Evolutionary conservation across 2,888 invertebrate species (phyloP).

Genomic region (Eupithecia abbreviata): DNA sequence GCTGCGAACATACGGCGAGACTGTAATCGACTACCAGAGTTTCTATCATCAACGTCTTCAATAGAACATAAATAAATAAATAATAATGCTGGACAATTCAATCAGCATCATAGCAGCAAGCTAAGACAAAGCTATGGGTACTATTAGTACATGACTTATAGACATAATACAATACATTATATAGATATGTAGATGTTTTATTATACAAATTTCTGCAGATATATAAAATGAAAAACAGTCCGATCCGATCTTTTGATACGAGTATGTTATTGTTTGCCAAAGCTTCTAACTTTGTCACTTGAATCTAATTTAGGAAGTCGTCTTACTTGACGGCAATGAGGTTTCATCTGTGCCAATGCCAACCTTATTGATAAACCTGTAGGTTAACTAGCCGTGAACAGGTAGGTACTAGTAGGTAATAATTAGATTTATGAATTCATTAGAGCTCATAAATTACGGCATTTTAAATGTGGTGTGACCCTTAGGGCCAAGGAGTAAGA

Average conservation of each 20-base stretch:
- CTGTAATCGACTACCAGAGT: too few species aligned
- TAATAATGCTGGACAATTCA: too few species aligned
- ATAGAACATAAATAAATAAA: background rate
- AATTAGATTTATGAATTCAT: constrained; percentile 39
- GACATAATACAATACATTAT: too few species aligned
- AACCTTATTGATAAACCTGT: constrained; percentile 36
- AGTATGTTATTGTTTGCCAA: background rate
- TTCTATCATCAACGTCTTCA: background rate
- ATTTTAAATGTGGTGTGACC: constrained; percentile 7
- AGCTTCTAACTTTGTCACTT: background rate
- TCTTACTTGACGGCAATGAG: background rate
- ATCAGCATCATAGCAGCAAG: too few species aligned
- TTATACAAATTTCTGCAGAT: too few species aligned
- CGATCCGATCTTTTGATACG: background rate
- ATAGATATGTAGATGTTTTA: too few species aligned
- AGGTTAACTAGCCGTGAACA: constrained; percentile 29
- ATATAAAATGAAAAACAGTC: too few species aligned
- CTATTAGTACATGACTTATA: too few species aligned
- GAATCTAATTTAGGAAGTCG: background rate
- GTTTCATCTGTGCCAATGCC: background rate
- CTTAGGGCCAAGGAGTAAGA: background rate
- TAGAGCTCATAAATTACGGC: constrained; percentile 15
- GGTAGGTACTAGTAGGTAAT: constrained; percentile 19
- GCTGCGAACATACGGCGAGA: background rate
- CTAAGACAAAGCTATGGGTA: too few species aligned